Evolutionary conservation across 2,797 vertebrate species (phyloP).

Genomic region (Nyctibius grandis): DNA sequence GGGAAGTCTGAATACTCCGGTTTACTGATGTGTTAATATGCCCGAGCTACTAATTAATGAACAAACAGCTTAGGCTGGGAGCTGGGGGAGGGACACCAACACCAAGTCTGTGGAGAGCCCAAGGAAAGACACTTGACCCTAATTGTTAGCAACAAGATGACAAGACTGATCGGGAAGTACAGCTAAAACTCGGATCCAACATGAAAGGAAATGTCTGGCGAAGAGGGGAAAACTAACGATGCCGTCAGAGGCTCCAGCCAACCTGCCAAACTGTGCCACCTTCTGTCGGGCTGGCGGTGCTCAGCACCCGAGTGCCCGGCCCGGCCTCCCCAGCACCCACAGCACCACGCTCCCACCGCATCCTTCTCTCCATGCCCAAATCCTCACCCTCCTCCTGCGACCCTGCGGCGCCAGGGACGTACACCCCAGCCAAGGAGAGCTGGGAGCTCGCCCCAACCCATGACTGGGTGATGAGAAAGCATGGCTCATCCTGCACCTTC

Average conservation of each 20-base stretch:
- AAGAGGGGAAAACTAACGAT: slow-evolving; percentile 1
- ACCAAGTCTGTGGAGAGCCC: neutral
- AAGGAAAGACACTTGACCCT: slow-evolving; percentile 61
- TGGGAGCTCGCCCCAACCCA: neutral
- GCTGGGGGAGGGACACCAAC: slow-evolving; percentile 52
- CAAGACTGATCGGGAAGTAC: slow-evolving; percentile 42
- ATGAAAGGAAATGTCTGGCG: slow-evolving; percentile 55
- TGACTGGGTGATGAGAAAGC: neutral
- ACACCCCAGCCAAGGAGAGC: neutral
- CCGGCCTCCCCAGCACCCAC: neutral
- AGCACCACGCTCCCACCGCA: neutral
- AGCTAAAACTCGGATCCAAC: slow-evolving; percentile 1
- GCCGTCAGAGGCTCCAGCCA: slow-evolving; percentile 4
- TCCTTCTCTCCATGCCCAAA: neutral
- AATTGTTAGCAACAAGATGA: slow-evolving; percentile 60
- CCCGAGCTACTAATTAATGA: slow-evolving; percentile 69
- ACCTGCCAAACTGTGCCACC: slow-evolving; percentile 7
- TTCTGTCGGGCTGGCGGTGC: neutral
- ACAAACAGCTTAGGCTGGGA: slow-evolving; percentile 63
- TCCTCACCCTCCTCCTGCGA: neutral
- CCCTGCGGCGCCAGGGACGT: neutral
- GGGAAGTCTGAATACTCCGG: slow-evolving; percentile 57
- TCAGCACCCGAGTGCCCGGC: neutral
- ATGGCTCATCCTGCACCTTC: neutral
- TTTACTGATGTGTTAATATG: slow-evolving; percentile 67